Conservation (phyloP, 1,140 invertebrate species). For the Drosophila insularis region DNA sequence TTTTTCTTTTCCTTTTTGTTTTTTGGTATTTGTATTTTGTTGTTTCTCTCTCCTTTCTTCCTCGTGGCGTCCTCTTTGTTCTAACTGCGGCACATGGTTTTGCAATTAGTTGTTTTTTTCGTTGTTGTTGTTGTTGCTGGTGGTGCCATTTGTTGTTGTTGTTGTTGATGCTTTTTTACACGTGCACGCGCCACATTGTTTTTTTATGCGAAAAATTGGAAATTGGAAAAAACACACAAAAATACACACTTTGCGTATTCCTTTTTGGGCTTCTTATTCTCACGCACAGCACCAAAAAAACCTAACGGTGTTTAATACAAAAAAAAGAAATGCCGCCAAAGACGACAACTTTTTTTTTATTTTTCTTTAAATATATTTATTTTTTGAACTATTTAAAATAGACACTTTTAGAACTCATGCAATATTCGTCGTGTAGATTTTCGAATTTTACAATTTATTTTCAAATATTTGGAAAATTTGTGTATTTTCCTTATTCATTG, state of each 20-base stretch:
- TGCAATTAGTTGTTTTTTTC: constrained; percentile 54
- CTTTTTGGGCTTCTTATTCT: neutral
- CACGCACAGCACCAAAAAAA: constrained; percentile 14
- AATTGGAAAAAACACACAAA: constrained; percentile 13
- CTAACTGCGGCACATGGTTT: constrained; percentile 57
- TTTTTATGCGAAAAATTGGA: constrained; percentile 7
- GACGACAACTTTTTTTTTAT: constrained; percentile 23
- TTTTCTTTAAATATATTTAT: constrained; percentile 3
- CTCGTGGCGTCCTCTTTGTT: neutral
- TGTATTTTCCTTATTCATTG: neutral
- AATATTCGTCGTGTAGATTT: neutral
- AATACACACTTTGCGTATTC: constrained; percentile 21
- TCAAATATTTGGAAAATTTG: neutral
- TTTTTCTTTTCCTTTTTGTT: constrained; percentile 51
- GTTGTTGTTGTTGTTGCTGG: constrained; percentile 27
- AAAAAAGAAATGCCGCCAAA: constrained; percentile 11
- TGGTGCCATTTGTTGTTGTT: constrained; percentile 36
- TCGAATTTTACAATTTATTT: neutral
- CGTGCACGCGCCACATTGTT: constrained; percentile 69
- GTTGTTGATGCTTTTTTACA: constrained; percentile 43
- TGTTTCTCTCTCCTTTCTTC: constrained; percentile 14
- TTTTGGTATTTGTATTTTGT: constrained; percentile 37
- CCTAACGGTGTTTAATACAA: constrained; percentile 13
- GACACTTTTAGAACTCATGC: neutral
- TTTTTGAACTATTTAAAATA: neutral